Conservation (phyloP, 2,888 invertebrate species). For the Drosophila atripex region DNA sequence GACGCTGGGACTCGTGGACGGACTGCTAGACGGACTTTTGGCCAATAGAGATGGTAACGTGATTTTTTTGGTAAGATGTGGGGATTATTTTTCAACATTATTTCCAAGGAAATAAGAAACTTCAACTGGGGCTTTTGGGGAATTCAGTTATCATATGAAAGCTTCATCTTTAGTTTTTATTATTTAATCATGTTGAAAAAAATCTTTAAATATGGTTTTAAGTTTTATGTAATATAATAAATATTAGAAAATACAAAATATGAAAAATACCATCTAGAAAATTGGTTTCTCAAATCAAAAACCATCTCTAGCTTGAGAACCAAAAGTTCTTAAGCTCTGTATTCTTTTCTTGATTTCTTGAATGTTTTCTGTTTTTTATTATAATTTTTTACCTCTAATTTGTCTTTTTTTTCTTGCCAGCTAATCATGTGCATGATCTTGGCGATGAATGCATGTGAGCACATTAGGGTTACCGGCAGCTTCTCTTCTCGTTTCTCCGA, state of each 20-base stretch:
- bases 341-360: conserved; percentile 11
- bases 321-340: conserved; percentile 15
- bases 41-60: conserved; percentile 11
- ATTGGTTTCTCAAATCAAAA: too few relatives aligned
- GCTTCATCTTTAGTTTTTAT: too few relatives aligned
- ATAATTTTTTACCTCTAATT: background rate
- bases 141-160: background rate
- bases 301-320: conserved; percentile 33
- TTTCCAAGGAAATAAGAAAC: background rate
- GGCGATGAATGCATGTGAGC: conserved; percentile 28
- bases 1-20: conserved; percentile 1
- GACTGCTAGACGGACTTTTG: conserved; percentile 1
- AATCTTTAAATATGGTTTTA: too few relatives aligned
- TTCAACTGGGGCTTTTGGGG: background rate
- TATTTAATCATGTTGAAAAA: too few relatives aligned
- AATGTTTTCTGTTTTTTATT: conserved; percentile 3
- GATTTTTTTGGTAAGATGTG: background rate
- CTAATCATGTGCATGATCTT: conserved; percentile 73
- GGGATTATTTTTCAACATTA: background rate
- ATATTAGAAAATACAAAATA: too few relatives aligned
- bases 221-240: too few relatives aligned
- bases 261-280: too few relatives aligned
- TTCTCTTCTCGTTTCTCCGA: conserved; percentile 20
- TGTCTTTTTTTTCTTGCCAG: conserved; percentile 32
- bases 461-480: conserved; percentile 33